Percentiles rank a stretch among this genome's conserved stretches.
phyloP scores from a whole-genome alignment of 2,797 vertebrate genomes.

The Mareca penelope region DNA sequence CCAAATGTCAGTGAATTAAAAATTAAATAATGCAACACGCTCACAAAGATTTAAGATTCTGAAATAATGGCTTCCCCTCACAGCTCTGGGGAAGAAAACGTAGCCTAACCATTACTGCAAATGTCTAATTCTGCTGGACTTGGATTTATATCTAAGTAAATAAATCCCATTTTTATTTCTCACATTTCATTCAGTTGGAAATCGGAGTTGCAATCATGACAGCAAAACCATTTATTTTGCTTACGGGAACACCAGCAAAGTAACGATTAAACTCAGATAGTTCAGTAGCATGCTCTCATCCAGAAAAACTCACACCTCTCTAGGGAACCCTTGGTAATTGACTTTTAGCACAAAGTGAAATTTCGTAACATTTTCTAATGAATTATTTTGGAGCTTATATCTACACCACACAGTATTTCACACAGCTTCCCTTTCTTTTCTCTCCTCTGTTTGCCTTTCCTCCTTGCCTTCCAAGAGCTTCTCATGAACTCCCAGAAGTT shows the following conservation, averaged over 20 bases:
- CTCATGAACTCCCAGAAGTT: background rate
- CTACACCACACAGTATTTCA: background rate
- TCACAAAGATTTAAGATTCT: background rate
- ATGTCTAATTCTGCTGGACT: background rate
- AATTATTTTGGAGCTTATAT: background rate
- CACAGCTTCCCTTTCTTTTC: fast-evolving
- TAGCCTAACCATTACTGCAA: background rate
- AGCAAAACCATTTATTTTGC: background rate
- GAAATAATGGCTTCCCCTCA: background rate
- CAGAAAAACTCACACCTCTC: background rate
- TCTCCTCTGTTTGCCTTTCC: background rate
- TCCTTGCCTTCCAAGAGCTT: background rate
- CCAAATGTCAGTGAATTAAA: background rate
- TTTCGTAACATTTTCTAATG: background rate
- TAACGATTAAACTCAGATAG: background rate
- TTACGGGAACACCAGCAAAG: background rate
- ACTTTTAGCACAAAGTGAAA: background rate
- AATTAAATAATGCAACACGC: background rate
- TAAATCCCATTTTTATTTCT: background rate
- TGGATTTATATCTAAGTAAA: background rate
- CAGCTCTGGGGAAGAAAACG: background rate
- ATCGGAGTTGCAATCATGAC: background rate
- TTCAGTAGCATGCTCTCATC: background rate
- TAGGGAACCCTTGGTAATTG: background rate
- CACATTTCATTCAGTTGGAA: background rate